Evolutionary conservation across 2,888 invertebrate genomes (phyloP).

Genomic region (Pterostichus niger): DNA sequence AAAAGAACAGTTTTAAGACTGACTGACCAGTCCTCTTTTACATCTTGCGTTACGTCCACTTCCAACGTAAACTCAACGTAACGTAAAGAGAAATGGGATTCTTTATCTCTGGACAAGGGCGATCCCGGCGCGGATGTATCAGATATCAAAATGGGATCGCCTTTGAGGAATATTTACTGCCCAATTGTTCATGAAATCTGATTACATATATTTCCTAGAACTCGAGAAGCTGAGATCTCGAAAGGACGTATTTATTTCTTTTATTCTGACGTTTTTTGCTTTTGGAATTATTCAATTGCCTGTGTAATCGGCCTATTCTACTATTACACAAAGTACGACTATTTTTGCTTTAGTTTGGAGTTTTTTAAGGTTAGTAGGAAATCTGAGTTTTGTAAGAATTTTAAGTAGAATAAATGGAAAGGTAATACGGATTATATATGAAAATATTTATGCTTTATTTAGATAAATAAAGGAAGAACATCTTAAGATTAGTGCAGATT

Average conservation of each 20-base stretch:
- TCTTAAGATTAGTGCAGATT: no score
- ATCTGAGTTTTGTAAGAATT: slow-evolving; percentile 26
- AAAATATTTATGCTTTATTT: slow-evolving; percentile 6
- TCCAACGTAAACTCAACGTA: slow-evolving; percentile 11
- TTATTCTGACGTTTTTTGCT: slow-evolving; percentile 35
- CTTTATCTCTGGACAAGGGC: slow-evolving; percentile 57
- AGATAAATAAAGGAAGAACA: no score
- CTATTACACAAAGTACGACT: slow-evolving; percentile 30
- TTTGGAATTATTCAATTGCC: slow-evolving; percentile 65
- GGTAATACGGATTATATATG: slow-evolving; percentile 34
- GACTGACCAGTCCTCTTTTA: slow-evolving; percentile 34
- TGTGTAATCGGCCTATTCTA: slow-evolving; percentile 59
- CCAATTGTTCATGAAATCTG: slow-evolving; percentile 69
- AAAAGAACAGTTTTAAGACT: slow-evolving; percentile 50
- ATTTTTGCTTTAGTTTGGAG: slow-evolving; percentile 19
- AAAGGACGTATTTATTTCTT: slow-evolving; percentile 61
- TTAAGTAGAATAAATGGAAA: background rate
- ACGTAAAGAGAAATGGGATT: slow-evolving; percentile 59
- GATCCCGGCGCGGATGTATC: slow-evolving; percentile 56
- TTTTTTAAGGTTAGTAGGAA: slow-evolving; percentile 13
- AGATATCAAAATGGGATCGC: slow-evolving; percentile 67
- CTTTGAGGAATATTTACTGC: slow-evolving; percentile 68
- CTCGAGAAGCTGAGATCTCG: slow-evolving; percentile 39
- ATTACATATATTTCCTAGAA: slow-evolving; percentile 67
- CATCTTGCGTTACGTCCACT: no score